These are phyloP conservation scores for Microtus oregoni DNA, from an alignment of 2,113 vertebrate species.

Conservation along the genomic window DNA sequence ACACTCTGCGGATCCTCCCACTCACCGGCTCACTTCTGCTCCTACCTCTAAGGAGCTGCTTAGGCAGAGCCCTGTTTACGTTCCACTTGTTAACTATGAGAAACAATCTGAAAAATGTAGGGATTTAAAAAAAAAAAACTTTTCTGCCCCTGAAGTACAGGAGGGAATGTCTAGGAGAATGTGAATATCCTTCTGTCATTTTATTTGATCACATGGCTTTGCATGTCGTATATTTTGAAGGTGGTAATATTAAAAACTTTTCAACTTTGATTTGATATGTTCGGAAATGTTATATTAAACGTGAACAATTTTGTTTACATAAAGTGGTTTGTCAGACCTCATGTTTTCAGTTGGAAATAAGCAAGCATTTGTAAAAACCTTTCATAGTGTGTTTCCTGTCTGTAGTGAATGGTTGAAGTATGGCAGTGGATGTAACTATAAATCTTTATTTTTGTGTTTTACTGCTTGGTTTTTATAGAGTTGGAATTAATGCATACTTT, in stretches of 20 bases:
- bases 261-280: neutral
- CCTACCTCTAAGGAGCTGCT: neutral
- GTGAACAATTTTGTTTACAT: slow-evolving; percentile 26
- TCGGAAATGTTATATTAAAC: slow-evolving; percentile 8
- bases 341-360: slow-evolving; percentile 33
- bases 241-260: neutral
- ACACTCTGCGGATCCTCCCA: neutral
- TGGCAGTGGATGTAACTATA: slow-evolving; percentile 17
- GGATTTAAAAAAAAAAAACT: neutral
- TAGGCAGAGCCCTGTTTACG: neutral
- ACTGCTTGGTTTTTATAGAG: slow-evolving; percentile 21
- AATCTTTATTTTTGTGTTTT: neutral
- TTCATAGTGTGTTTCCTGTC: slow-evolving; percentile 12
- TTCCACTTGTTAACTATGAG: neutral
- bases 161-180: neutral
- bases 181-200: neutral
- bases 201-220: neutral
- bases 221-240: neutral
- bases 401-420: neutral
- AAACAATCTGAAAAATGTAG: neutral
- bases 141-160: neutral
- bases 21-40: neutral
- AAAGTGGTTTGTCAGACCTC: neutral
- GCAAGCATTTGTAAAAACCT: neutral
- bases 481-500: neutral